These are phyloP conservation scores for Adelosebastes latens DNA, from an alignment of 2,797 vertebrate species.

Conservation along the genomic window DNA sequence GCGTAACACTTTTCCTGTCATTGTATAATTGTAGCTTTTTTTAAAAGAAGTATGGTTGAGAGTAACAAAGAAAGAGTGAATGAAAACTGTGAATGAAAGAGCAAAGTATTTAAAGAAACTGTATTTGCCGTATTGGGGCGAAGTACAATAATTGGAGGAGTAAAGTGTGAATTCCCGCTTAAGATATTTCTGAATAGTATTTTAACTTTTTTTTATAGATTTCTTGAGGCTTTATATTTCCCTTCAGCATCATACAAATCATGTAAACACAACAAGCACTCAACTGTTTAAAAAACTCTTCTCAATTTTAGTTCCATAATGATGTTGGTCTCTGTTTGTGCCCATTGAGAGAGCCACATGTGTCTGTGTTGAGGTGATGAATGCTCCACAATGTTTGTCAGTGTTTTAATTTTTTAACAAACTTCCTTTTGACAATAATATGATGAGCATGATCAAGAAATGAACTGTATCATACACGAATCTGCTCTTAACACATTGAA, in stretches of 20 bases:
- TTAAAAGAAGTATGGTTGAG: background rate
- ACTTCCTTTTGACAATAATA: background rate
- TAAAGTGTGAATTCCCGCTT: background rate
- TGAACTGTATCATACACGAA: background rate
- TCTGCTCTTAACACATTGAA: background rate
- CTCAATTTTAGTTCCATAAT: background rate
- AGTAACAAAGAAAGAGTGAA: background rate
- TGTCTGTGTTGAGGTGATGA: background rate
- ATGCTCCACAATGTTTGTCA: background rate
- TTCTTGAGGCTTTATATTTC: background rate
- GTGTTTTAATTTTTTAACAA: slow-evolving; percentile 1
- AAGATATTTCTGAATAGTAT: slow-evolving; percentile 5
- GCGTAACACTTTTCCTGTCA: slow-evolving; percentile 21
- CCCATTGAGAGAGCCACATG: no score
- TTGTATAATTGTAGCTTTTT: slow-evolving; percentile 12
- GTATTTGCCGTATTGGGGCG: background rate
- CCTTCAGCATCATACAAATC: background rate
- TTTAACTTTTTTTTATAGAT: background rate
- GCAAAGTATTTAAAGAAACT: slow-evolving; percentile 30
- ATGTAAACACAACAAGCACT: slow-evolving; percentile 23
- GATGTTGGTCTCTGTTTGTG: background rate
- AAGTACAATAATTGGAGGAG: background rate
- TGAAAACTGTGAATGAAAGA: slow-evolving; percentile 34
- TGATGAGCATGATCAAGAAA: background rate
- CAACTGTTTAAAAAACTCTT: background rate